Evolutionary conservation across 1,140 invertebrate genomes (phyloP), one percentile per base, ranked within the genome.

Genomic region (Tetramorium parvispinum): DNA sequence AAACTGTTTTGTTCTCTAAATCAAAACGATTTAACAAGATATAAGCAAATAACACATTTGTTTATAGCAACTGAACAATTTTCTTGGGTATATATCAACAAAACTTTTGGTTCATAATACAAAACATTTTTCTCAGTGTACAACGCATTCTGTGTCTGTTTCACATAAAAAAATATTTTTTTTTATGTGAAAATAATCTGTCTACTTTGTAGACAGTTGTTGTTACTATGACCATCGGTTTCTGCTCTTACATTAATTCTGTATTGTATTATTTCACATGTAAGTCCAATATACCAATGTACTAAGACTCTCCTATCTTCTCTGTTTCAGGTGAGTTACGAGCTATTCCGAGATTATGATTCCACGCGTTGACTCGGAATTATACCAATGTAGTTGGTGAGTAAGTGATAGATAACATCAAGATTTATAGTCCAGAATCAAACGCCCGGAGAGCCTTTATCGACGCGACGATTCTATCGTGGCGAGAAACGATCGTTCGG

Each of bases 341-440:
- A 75, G 79, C 68, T 59, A 40, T 75, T 83, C 68, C 46, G 46
- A 40, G 68, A 83, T 73, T 73, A 73, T 40, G 40, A 55, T n/a
- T 5, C 53, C 13, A 40, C 46, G 68, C 40, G 24, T 82, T 73
- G 79, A 71, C 53, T 83, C 37, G 21, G 43, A 75, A 53, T 75
- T 59, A 61, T 37, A 75, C 24, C 68, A 27, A 75, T 49, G 27
- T 24, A 57, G 51, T 40, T 37, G 79, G 79, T 83, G 68, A 83
- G 79, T 75, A 70, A 63, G 75, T 57, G 79, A 83, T 73, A 83
- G 79, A 83, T 83, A 83, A 83, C 68, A 73, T 73, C 40, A 68
- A 83, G 79, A 83, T 83, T 83, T 83, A 83, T 83, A 49, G 79
- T 57, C 40, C 40, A n/a, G 68, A 73, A 24, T 75, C 43, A 24